These are phyloP conservation scores for Zeuzera pyrina DNA, from an alignment of 2,888 invertebrate species.

Conservation along the genomic window DNA sequence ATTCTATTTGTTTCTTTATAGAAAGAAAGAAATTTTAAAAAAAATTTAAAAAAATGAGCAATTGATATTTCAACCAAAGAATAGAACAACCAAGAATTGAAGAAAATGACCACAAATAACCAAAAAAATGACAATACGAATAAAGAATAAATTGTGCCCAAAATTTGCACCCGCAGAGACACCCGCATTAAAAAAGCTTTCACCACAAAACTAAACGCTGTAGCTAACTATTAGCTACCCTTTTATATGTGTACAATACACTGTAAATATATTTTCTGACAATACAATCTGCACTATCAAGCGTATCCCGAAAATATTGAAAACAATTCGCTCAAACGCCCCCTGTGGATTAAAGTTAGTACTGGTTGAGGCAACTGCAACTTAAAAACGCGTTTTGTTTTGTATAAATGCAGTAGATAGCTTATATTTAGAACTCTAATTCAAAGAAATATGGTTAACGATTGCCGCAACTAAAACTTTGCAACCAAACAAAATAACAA, in stretches of 20 bases:
- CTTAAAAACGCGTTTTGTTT: constrained; percentile 6
- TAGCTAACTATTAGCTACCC: constrained; percentile 10
- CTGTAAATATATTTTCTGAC: constrained; percentile 7
- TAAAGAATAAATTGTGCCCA: constrained; percentile 13
- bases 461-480: too few species aligned
- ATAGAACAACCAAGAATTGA: neutral
- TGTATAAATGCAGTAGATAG: neutral
- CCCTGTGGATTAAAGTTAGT: constrained; percentile 9
- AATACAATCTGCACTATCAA: constrained; percentile 12
- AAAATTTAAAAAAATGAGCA: too few species aligned
- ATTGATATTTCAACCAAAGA: neutral
- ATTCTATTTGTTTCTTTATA: too few species aligned
- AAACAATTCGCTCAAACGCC: constrained; percentile 8
- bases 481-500: neutral
- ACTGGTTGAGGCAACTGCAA: constrained; percentile 38
- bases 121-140: too few species aligned
- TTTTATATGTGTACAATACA: constrained; percentile 7
- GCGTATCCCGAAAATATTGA: constrained; percentile 11
- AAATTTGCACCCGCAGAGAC: constrained; percentile 28
- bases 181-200: constrained; percentile 37
- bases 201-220: constrained; percentile 12
- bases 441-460: too few species aligned
- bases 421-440: neutral
- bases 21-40: too few species aligned
- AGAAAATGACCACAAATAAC: too few species aligned